phyloP scores from a whole-genome alignment of 2,888 invertebrate genomes.

The Adelognathus sp. region DNA sequence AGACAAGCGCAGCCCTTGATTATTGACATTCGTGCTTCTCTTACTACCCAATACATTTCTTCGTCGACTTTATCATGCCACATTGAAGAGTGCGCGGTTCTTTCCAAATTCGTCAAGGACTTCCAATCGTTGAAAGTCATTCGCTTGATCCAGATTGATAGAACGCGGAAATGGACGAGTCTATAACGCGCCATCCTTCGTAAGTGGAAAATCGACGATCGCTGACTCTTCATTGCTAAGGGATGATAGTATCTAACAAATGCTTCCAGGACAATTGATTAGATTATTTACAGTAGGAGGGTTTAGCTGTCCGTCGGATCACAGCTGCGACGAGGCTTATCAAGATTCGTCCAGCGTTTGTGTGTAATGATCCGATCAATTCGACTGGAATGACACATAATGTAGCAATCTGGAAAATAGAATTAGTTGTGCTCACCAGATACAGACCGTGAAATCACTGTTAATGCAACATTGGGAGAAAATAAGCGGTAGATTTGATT shows the following conservation, averaged over 20 bases:
- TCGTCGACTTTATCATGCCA: too few species aligned
- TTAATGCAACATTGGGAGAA: neutral
- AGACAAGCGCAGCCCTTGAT: too few species aligned
- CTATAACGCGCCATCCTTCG: neutral
- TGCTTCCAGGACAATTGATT: slow-evolving; percentile 67
- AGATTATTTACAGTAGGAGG: slow-evolving; percentile 69
- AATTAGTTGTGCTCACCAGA: neutral
- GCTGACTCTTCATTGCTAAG: neutral
- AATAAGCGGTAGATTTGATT: too few species aligned
- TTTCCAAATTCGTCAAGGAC: neutral
- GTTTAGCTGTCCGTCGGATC: slow-evolving; percentile 53
- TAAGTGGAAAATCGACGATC: neutral
- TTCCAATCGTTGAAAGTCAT: neutral
- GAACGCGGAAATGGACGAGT: neutral
- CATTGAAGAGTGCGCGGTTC: neutral
- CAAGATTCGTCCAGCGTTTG: slow-evolving; percentile 68
- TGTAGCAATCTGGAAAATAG: neutral
- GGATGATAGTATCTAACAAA: slow-evolving; percentile 56
- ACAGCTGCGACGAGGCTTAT: slow-evolving; percentile 55
- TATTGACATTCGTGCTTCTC: too few species aligned
- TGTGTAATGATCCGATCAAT: slow-evolving; percentile 72
- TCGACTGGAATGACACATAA: slow-evolving; percentile 71
- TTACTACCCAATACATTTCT: too few species aligned
- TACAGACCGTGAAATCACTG: neutral
- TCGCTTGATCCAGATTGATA: slow-evolving; percentile 13